Conservation (phyloP, 2,113 vertebrate species). For the Pseudopipra pipra region DNA sequence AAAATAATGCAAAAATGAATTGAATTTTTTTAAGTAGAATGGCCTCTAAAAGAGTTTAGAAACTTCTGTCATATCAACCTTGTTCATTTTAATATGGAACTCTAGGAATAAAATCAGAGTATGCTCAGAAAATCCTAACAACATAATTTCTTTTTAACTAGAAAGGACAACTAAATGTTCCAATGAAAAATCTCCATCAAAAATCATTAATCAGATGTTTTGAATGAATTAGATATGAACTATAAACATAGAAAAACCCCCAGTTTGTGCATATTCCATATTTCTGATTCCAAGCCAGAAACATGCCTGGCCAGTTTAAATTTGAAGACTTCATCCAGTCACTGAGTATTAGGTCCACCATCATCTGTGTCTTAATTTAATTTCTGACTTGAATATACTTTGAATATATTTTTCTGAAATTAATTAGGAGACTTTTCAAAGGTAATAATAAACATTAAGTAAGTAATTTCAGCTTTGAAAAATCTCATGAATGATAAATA, state of each 20-base stretch:
- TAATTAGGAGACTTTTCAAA: constrained; percentile 16
- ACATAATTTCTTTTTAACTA: not conserved
- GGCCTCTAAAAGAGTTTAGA: not conserved
- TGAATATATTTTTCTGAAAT: not conserved
- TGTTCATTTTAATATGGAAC: not conserved
- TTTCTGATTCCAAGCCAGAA: not conserved
- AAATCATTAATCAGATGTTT: not conserved
- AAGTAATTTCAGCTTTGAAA: not conserved
- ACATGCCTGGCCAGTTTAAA: not conserved
- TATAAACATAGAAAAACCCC: not conserved
- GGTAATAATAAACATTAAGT: not conserved
- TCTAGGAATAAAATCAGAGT: not conserved
- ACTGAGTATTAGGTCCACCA: not conserved
- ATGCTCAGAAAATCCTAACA: not conserved
- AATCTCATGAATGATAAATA: not conserved
- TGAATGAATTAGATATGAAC: not conserved
- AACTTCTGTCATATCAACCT: not conserved
- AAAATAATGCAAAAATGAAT: not conserved
- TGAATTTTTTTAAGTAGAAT: not conserved
- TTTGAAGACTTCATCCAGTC: not conserved
- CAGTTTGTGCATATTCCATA: not conserved
- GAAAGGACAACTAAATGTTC: not conserved
- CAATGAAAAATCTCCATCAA: not conserved
- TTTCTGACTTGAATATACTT: not conserved
- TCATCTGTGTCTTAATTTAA: not conserved